Evolutionary conservation across 2,888 invertebrate genomes (phyloP), one percentile per base, ranked within the genome.

Genomic region (Napeogenes sylphis): DNA sequence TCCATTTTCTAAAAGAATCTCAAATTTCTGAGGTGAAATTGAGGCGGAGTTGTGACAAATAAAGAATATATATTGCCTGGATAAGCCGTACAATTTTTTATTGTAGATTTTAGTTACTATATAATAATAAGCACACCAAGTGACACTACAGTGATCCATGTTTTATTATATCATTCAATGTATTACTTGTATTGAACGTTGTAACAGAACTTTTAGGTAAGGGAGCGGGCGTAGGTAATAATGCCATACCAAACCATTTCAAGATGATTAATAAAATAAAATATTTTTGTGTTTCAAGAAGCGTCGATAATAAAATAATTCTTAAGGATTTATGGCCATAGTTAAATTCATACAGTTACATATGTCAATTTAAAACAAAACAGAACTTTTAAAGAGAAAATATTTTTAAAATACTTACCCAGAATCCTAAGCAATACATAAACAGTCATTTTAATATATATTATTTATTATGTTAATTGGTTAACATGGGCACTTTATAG

Each of bases 101-200:
- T 21, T 21, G 1, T 21, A 21, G 21, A 21, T 21, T 21, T 21
- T 21, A 21, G 21, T 21, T 21, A 21, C 21, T 21, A 21, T 10
- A 42, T 12, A 42, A 10, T 10, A 42, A 3, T 13, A 46, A 30
- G 13, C 32, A 30, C 13, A 47, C 62, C 55, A 13, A 65, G 65
- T 13, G 14, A 2, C 21, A 46, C 8, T 60, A 63, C 47, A 56
- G 21, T 21, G 21, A 21, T 67, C 58, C 55, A 30, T 56, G 66
- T 61, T 56, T 56, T 35, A 5, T 58, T 71, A 69, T 76, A 80
- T 81, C 81, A 76, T 75, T 74, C 82, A 76, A 84, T 82, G 84
- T 78, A 84, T 83, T 83, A 81, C 75, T 74, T 78, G 76, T 84
- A 85, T 84, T 81, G 85, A 84, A 82, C 82, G 79, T 75, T 70